These are phyloP conservation scores for Actenoides hombroni DNA, from an alignment of 2,113 vertebrate genomes.

Conservation along the genomic window DNA sequence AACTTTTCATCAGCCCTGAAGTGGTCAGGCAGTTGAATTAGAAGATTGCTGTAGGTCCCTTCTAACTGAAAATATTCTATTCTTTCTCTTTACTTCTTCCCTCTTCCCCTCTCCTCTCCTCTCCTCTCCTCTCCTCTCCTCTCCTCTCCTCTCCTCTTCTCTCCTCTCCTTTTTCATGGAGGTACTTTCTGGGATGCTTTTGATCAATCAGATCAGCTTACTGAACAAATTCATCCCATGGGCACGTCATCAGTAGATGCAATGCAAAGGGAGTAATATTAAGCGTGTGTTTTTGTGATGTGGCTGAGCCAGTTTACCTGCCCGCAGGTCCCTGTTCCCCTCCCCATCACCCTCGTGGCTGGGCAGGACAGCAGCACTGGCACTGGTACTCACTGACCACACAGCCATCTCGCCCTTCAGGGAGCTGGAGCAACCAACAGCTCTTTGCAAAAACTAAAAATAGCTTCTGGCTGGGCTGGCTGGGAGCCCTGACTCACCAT, in stretches of 20 bases:
- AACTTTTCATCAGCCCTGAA: not conserved
- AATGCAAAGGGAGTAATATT: not conserved
- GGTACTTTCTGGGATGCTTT: not conserved
- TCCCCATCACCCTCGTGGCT: not conserved
- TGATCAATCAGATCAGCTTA: not conserved
- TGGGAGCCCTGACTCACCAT: accelerated
- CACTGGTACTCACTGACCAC: not conserved
- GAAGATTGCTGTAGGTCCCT: not conserved
- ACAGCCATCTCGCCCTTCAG: not conserved
- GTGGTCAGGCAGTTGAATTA: not conserved
- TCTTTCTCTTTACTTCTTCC: too few relatives aligned
- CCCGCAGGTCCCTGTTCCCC: not conserved
- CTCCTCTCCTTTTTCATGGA: not conserved
- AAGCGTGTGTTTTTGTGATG: accelerated
- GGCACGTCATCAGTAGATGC: not conserved
- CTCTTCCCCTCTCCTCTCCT: too few relatives aligned
- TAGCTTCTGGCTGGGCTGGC: not conserved
- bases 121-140: too few relatives aligned
- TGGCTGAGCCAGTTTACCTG: not conserved
- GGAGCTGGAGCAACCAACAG: not conserved
- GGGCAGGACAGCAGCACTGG: not conserved
- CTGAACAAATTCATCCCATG: not conserved
- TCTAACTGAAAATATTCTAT: not conserved
- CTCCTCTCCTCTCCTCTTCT: too few relatives aligned
- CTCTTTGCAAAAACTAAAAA: not conserved